These are phyloP conservation scores for Mythimna vitellina DNA, from an alignment of 2,888 invertebrate genomes.

Conservation along the genomic window DNA sequence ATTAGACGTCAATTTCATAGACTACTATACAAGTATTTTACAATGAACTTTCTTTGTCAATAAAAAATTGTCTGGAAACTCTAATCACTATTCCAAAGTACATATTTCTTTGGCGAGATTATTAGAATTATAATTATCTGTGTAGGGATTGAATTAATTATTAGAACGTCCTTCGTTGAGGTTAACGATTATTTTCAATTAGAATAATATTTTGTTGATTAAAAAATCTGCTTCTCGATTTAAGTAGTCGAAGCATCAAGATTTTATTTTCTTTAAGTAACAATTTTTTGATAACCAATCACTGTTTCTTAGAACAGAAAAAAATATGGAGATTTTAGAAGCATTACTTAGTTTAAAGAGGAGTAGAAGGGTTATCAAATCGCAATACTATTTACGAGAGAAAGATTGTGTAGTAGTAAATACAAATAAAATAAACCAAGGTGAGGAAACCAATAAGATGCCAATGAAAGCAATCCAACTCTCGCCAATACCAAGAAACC, in stretches of 20 bases:
- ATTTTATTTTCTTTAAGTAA: background rate
- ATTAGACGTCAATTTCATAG: constrained; percentile 38
- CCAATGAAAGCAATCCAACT: constrained; percentile 33
- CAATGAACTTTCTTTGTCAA: constrained; percentile 30
- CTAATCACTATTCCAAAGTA: constrained; percentile 31
- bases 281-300: background rate
- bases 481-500: constrained; percentile 33
- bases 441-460: constrained; percentile 36
- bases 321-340: background rate
- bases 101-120: constrained; percentile 40
- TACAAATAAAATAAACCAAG: constrained; percentile 23
- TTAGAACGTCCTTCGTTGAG: constrained; percentile 8
- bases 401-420: background rate
- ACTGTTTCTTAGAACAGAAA: background rate
- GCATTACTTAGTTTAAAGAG: background rate
- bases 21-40: constrained; percentile 33
- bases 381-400: background rate
- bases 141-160: constrained; percentile 36
- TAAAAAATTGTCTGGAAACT: constrained; percentile 27
- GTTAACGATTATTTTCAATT: constrained; percentile 29
- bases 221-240: background rate
- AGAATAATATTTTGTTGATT: background rate
- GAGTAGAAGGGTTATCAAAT: background rate
- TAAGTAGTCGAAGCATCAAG: background rate
- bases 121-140: constrained; percentile 41